Conservation (phyloP, 2,888 invertebrate genomes). For the Drosophila fungiperda region DNA sequence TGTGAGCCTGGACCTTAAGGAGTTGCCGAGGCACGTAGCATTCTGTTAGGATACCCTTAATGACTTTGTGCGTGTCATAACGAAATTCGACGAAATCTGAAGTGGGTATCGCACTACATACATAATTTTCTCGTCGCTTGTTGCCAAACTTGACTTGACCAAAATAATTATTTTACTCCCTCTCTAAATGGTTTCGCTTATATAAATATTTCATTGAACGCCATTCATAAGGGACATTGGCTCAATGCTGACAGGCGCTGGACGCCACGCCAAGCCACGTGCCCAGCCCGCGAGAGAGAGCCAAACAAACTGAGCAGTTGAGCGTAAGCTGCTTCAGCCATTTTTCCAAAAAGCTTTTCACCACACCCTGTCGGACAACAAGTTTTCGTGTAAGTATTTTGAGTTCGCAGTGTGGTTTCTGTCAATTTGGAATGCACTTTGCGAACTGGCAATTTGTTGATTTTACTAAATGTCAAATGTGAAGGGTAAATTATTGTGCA, state of each 20-base stretch:
- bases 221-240: slow-evolving; percentile 68
- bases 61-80: slow-evolving; percentile 31
- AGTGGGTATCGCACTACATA: background rate
- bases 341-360: slow-evolving; percentile 66
- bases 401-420: slow-evolving; percentile 34
- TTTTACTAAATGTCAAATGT: slow-evolving; percentile 72
- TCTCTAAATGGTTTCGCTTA: slow-evolving; percentile 56
- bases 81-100: slow-evolving; percentile 1
- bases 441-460: slow-evolving; percentile 32
- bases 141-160: slow-evolving; percentile 17
- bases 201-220: slow-evolving; percentile 75
- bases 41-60: slow-evolving; percentile 29
- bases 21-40: slow-evolving; percentile 34
- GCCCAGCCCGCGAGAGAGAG: slow-evolving; percentile 42
- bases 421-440: slow-evolving; percentile 31
- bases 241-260: slow-evolving; percentile 58
- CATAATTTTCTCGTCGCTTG: slow-evolving; percentile 12
- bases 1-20: background rate
- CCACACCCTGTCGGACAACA: slow-evolving; percentile 46
- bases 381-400: slow-evolving; percentile 44
- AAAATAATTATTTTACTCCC: slow-evolving; percentile 44
- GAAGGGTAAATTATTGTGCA: slow-evolving; percentile 53
- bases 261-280: slow-evolving; percentile 53
- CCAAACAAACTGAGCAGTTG: slow-evolving; percentile 21
- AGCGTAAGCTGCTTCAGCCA: slow-evolving; percentile 2